Evolutionary conservation across 2,888 invertebrate genomes (phyloP).

Genomic region (Sphaeridia pumilis): DNA sequence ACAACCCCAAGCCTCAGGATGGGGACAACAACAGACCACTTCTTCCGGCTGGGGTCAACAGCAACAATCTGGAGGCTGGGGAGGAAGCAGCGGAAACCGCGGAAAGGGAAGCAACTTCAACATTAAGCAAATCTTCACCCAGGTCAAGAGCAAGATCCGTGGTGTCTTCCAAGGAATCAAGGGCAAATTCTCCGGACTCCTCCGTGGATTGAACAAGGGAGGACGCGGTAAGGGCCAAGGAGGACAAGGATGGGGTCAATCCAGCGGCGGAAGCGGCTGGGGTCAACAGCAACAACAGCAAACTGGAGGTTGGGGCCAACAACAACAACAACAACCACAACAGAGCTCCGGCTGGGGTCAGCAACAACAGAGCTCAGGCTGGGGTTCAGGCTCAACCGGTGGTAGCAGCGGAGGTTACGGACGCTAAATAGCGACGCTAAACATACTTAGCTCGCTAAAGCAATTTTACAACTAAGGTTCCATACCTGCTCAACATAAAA

Average conservation of each 20-base stretch:
- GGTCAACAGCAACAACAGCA: background rate
- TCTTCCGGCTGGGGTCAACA: constrained; percentile 9
- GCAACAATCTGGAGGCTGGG: constrained; percentile 16
- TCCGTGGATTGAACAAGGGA: constrained; percentile 15
- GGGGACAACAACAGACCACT: constrained; percentile 2
- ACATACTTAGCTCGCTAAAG: background rate
- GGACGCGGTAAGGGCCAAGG: constrained; percentile 17
- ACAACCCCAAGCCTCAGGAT: too few relatives aligned
- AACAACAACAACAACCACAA: background rate
- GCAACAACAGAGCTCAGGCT: constrained; percentile 7
- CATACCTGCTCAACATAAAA: too few relatives aligned
- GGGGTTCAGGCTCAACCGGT: constrained; percentile 3
- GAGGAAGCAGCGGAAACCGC: background rate
- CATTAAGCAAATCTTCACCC: constrained; percentile 15
- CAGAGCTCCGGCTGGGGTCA: constrained; percentile 7
- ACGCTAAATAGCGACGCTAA: background rate
- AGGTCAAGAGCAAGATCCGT: constrained; percentile 13
- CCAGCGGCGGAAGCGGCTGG: background rate
- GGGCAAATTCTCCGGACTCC: constrained; percentile 15
- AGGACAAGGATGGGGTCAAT: constrained; percentile 10
- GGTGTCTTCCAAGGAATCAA: constrained; percentile 16
- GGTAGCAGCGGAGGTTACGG: constrained; percentile 3
- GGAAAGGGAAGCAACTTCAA: constrained; percentile 14
- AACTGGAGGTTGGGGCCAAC: background rate
- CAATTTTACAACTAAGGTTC: background rate